Conservation (phyloP, 37 sponge, comb jelly and placozoan species). For the Halichondria panicea region DNA sequence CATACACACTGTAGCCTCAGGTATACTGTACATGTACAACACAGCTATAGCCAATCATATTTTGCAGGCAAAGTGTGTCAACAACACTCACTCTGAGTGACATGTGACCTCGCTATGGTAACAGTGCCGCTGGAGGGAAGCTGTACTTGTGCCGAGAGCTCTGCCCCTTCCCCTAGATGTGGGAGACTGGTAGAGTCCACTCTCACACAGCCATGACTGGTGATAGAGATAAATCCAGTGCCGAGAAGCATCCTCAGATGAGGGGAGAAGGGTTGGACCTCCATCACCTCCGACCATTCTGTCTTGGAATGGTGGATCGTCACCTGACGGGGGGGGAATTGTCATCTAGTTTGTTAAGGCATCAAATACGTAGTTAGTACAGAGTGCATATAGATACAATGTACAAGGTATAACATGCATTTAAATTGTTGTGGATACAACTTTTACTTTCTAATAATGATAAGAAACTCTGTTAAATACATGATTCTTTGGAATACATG, state of each 20-base stretch:
- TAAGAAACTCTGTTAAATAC: too few species aligned
- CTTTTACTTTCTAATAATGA: too few species aligned
- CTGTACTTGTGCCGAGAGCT: constrained; percentile 3
- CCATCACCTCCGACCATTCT: constrained; percentile 43
- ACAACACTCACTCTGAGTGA: constrained; percentile 24
- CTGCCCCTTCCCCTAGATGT: background rate
- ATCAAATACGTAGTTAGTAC: too few species aligned
- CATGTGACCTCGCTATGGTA: constrained; percentile 23
- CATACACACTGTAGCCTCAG: too few species aligned
- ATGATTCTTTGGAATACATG: too few species aligned
- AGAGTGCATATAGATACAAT: too few species aligned
- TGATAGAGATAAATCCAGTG: constrained; percentile 38
- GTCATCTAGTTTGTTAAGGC: too few species aligned
- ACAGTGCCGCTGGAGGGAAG: constrained; percentile 6
- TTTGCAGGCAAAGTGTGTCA: too few species aligned
- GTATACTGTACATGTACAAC: too few species aligned
- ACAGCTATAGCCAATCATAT: too few species aligned
- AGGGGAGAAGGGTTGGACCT: constrained; percentile 40
- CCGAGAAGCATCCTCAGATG: constrained; percentile 44
- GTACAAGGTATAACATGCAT: too few species aligned
- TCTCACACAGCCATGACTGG: constrained; percentile 49
- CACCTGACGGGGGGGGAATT: constrained; percentile 1
- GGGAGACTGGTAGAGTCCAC: constrained; percentile 29
- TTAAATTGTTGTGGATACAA: too few species aligned
- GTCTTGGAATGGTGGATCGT: constrained; percentile 43